These are phyloP conservation scores for Hartigia nigra DNA, from an alignment of 2,888 invertebrate genomes.

Conservation along the genomic window DNA sequence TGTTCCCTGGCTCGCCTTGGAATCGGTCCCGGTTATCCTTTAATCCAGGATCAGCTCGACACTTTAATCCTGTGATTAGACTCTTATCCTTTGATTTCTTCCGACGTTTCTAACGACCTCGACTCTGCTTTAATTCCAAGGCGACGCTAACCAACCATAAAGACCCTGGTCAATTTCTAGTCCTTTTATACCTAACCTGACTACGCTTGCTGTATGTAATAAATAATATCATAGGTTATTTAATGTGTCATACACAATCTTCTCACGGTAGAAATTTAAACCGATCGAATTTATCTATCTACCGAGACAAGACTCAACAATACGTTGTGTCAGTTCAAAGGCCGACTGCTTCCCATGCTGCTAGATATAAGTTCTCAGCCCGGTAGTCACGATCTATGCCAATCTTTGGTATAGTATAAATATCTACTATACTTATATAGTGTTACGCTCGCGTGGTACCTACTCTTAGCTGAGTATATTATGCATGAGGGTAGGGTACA, in stretches of 20 bases:
- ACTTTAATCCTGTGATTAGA: constrained; percentile 44
- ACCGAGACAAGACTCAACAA: not conserved
- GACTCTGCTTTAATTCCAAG: not conserved
- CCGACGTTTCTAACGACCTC: not conserved
- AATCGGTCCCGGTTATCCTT: constrained; percentile 38
- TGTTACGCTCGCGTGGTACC: not conserved
- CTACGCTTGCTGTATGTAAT: not conserved
- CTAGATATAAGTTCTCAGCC: not conserved
- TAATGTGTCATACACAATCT: not conserved
- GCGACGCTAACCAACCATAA: not conserved
- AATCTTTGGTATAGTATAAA: not conserved
- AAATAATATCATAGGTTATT: not conserved
- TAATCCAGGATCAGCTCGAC: constrained; percentile 44
- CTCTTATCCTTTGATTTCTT: constrained; percentile 43
- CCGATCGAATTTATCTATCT: not conserved
- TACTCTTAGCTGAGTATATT: not conserved
- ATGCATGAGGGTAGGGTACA: not conserved
- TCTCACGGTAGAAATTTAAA: not conserved
- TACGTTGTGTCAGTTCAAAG: not conserved
- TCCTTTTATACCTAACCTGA: not conserved
- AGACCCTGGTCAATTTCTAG: not conserved
- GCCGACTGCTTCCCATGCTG: not conserved
- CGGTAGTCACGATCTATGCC: not conserved
- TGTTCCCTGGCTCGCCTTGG: constrained; percentile 11
- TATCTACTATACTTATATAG: not conserved